Percentiles rank a stretch among this genome's conserved stretches.
Evolutionary conservation across 2,797 vertebrate genomes (phyloP).

Genomic region (Peromyscus melanophrys): DNA sequence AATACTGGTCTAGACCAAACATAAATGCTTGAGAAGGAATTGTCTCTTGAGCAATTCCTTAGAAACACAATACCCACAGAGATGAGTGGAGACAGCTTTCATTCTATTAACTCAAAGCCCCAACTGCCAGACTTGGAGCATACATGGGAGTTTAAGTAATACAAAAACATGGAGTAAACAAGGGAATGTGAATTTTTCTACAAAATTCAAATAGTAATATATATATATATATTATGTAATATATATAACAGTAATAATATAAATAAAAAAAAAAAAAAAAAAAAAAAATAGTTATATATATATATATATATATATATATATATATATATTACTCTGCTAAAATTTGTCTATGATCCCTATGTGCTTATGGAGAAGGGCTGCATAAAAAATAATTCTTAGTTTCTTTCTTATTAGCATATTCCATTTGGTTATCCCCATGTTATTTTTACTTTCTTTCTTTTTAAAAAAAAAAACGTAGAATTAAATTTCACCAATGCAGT

Average conservation of each 20-base stretch:
- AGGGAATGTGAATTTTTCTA: neutral
- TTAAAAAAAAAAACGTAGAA: neutral
- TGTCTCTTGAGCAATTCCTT: conserved; percentile 5
- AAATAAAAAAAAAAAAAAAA: too few species aligned
- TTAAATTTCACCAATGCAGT: neutral
- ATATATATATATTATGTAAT: neutral
- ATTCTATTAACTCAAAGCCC: neutral
- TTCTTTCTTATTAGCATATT: conserved; percentile 48
- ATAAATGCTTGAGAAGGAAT: neutral
- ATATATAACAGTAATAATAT: too few species aligned
- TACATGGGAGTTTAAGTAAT: neutral
- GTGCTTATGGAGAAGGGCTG: neutral
- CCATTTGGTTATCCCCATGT: neutral
- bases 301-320: too few species aligned
- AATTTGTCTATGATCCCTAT: neutral
- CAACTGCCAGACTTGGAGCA: neutral
- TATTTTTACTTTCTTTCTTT: neutral
- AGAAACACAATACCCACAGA: neutral
- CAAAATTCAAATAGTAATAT: neutral
- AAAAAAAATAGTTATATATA: too few species aligned
- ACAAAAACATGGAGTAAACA: neutral
- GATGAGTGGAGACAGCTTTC: neutral
- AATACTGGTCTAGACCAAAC: conserved; percentile 50
- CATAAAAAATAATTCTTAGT: neutral
- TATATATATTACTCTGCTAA: neutral